A percentile compares a stretch with the other conserved stretches of the same genome.
These are phyloP conservation scores for Ceratotherium simum DNA, from an alignment of 2,113 vertebrate species.

Conservation along the genomic window DNA sequence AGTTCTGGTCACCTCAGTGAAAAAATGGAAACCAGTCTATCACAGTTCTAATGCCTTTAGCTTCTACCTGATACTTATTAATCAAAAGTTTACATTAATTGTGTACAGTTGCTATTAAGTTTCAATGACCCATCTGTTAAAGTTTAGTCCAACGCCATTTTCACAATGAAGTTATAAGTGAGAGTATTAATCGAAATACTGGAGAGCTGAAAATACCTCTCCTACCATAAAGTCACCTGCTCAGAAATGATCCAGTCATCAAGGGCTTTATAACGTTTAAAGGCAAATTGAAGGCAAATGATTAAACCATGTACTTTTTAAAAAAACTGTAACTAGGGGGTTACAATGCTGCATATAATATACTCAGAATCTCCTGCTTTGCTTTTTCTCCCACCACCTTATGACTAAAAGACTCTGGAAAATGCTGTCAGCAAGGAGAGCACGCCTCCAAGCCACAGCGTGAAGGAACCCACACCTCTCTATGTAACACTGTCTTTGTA, in stretches of 20 bases:
- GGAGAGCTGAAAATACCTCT: constrained; percentile 70
- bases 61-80: constrained; percentile 28
- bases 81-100: constrained; percentile 64
- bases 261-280: constrained; percentile 72
- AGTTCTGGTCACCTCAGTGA: background rate
- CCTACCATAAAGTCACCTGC: constrained; percentile 70
- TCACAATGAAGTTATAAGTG: constrained; percentile 44
- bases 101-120: background rate
- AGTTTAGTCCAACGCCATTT: constrained; percentile 64
- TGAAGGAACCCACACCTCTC: constrained; percentile 76
- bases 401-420: constrained; percentile 81
- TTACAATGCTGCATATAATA: constrained; percentile 73
- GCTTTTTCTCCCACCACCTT: constrained; percentile 81
- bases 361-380: constrained; percentile 73
- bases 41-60: background rate
- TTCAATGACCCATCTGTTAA: constrained; percentile 64
- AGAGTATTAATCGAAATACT: constrained; percentile 41
- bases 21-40: constrained; percentile 44
- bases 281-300: constrained; percentile 71
- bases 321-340: constrained; percentile 58
- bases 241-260: constrained; percentile 72
- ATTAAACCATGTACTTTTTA: constrained; percentile 73
- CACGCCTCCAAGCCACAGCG: constrained; percentile 78
- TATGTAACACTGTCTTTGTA: constrained; percentile 60
- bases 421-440: constrained; percentile 78